phyloP scores from a whole-genome alignment of 2,797 vertebrate species.

The Gallinago solitaria region DNA sequence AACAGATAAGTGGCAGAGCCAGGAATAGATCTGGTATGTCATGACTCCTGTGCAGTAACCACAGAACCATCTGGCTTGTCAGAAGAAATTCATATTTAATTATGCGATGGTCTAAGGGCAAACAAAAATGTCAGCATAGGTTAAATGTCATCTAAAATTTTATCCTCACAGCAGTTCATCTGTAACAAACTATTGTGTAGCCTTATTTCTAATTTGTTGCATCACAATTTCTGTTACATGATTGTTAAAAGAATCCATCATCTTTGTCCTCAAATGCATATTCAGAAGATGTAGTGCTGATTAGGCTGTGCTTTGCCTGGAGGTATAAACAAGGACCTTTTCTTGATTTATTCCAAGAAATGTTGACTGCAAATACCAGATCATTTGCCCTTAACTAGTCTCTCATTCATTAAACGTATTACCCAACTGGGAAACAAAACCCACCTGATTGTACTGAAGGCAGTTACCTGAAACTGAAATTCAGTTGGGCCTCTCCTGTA shows the following conservation, averaged over 20 bases:
- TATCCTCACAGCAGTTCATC: neutral
- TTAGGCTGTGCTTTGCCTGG: neutral
- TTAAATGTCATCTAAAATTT: slow-evolving; percentile 51
- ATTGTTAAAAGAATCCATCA: neutral
- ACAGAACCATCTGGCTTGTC: slow-evolving; percentile 48
- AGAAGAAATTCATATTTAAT: slow-evolving; percentile 60
- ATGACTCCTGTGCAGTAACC: neutral
- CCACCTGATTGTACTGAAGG: neutral
- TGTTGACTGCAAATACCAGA: neutral
- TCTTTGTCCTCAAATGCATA: neutral
- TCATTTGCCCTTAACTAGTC: neutral
- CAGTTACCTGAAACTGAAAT: neutral
- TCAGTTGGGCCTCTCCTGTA: neutral
- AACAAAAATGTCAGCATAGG: slow-evolving; percentile 26
- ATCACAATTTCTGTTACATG: neutral
- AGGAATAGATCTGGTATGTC: slow-evolving; percentile 33
- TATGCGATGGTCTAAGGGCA: slow-evolving; percentile 34
- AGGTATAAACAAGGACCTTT: neutral
- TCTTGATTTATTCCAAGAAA: neutral
- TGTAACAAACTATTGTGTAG: neutral
- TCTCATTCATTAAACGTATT: neutral
- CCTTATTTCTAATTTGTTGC: neutral
- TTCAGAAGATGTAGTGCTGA: neutral
- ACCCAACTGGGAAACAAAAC: neutral
- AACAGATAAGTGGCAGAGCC: neutral